These are phyloP conservation scores for Agrochola lota DNA, from an alignment of 2,888 invertebrate genomes.

Conservation along the genomic window DNA sequence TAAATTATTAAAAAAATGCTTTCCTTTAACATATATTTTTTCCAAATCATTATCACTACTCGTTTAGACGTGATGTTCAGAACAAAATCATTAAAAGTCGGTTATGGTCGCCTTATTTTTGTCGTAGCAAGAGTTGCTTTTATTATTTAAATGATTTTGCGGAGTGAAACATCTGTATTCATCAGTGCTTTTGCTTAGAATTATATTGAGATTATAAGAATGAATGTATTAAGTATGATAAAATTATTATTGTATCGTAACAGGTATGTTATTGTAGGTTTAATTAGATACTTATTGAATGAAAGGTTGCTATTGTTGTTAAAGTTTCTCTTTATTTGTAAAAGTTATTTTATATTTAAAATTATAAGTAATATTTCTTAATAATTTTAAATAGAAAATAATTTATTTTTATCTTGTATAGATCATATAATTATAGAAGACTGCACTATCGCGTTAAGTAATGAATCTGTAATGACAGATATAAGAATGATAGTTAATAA, in stretches of 20 bases:
- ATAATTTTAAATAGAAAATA: neutral
- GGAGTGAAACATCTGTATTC: too few relatives aligned
- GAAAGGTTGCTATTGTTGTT: neutral
- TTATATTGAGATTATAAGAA: slow-evolving; percentile 26
- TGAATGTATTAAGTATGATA: neutral
- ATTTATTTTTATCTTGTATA: too few relatives aligned
- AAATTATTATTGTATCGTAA: neutral
- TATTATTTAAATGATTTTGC: too few relatives aligned
- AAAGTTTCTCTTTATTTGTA: neutral
- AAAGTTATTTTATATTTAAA: neutral
- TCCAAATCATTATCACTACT: too few relatives aligned
- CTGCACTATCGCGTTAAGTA: neutral
- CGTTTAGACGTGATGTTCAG: too few relatives aligned
- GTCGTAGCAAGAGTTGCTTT: too few relatives aligned
- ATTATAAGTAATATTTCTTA: too few relatives aligned
- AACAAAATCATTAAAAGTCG: too few relatives aligned
- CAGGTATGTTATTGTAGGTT: neutral
- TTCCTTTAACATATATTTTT: too few relatives aligned
- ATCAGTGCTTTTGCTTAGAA: neutral
- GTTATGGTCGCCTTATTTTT: too few relatives aligned
- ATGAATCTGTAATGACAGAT: neutral
- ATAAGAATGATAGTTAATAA: neutral
- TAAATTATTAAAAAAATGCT: too few relatives aligned
- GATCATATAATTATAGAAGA: neutral
- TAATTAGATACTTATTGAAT: neutral